Percentiles rank a stretch among this genome's conserved stretches.
These are phyloP conservation scores for Atethmia centrago DNA, from an alignment of 2,888 invertebrate species.

Conservation along the genomic window DNA sequence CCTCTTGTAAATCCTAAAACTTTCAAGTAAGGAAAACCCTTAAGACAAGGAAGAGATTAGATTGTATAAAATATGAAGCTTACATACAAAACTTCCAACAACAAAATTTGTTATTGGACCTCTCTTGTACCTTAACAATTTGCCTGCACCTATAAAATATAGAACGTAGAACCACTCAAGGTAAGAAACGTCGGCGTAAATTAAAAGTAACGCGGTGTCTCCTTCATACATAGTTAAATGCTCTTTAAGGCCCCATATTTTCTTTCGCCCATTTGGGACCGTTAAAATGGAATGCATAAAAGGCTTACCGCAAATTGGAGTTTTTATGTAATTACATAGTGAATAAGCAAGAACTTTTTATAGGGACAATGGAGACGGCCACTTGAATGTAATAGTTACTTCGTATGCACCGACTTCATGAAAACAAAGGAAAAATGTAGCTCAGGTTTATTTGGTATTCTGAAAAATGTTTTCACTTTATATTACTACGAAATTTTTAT, in stretches of 20 bases:
- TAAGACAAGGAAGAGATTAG: slow-evolving; percentile 40
- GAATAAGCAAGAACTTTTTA: slow-evolving; percentile 80
- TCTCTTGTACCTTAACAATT: slow-evolving; percentile 71
- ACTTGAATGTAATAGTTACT: slow-evolving; percentile 64
- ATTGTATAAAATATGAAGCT: slow-evolving; percentile 37
- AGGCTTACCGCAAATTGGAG: slow-evolving; percentile 84
- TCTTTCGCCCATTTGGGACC: slow-evolving; percentile 83
- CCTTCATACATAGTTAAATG: slow-evolving; percentile 89
- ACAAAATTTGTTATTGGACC: slow-evolving; percentile 49
- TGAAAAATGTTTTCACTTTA: slow-evolving; percentile 55
- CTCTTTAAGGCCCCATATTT: slow-evolving; percentile 87
- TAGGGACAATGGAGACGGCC: slow-evolving; percentile 68
- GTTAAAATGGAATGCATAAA: slow-evolving; percentile 86
- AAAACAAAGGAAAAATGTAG: slow-evolving; percentile 58
- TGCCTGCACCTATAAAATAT: slow-evolving; percentile 79
- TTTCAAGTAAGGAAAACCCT: slow-evolving; percentile 18
- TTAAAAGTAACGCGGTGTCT: slow-evolving; percentile 88
- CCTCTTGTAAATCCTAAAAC: slow-evolving; percentile 33
- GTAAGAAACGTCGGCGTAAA: slow-evolving; percentile 83
- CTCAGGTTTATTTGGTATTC: slow-evolving; percentile 53
- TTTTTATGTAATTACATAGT: slow-evolving; percentile 84
- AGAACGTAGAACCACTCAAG: slow-evolving; percentile 81
- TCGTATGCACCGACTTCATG: slow-evolving; percentile 58
- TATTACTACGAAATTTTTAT: slow-evolving; percentile 49
- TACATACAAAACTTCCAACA: slow-evolving; percentile 39